Conservation (phyloP, 2,888 invertebrate species). For the Acheta domesticus region DNA sequence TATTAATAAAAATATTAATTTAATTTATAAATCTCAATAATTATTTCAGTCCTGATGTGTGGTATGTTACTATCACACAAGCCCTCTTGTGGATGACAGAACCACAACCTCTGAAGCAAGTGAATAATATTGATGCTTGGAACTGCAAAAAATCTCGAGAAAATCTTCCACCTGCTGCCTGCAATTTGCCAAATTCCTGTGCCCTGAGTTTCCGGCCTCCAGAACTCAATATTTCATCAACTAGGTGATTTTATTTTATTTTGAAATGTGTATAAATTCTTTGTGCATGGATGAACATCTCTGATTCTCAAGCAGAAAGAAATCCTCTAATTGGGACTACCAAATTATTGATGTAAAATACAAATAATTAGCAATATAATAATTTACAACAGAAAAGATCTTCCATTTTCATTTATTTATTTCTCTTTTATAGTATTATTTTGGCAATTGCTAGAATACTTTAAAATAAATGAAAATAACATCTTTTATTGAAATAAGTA, state of each 20-base stretch:
- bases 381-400: no score
- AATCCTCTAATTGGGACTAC: not conserved
- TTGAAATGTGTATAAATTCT: not conserved
- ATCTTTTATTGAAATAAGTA: no score
- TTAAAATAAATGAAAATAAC: no score
- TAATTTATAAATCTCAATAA: not conserved
- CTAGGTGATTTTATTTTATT: slow-evolving; percentile 49
- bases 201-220: slow-evolving; percentile 74
- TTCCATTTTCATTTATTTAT: no score
- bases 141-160: slow-evolving; percentile 65
- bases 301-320: not conserved
- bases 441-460: no score
- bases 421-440: no score
- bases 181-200: slow-evolving; percentile 78
- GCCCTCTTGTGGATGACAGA: slow-evolving; percentile 89
- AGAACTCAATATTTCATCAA: slow-evolving; percentile 72
- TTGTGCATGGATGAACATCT: not conserved
- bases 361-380: no score
- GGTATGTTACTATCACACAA: slow-evolving; percentile 83
- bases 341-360: no score
- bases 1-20: not conserved
- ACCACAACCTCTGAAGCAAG: slow-evolving; percentile 65
- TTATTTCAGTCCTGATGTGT: slow-evolving; percentile 71
- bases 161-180: slow-evolving; percentile 68
- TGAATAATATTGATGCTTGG: slow-evolving; percentile 77